These are phyloP conservation scores for Antigone vipio DNA, from an alignment of 2,113 vertebrate species.

Conservation along the genomic window DNA sequence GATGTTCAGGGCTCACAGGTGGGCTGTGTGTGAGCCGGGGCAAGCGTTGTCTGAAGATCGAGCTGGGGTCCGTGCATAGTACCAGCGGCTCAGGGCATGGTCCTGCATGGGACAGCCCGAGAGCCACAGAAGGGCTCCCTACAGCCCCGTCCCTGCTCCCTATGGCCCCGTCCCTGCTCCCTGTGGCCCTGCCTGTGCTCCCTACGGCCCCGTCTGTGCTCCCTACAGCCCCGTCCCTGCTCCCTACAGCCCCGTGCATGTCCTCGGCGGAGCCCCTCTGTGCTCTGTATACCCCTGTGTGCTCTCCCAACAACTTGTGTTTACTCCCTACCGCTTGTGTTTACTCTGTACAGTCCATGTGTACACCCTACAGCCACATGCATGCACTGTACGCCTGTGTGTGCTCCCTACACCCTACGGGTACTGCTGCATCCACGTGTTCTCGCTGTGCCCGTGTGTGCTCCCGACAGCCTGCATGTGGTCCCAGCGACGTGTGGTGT, in stretches of 20 bases:
- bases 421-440: too few relatives aligned
- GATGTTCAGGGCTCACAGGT: not conserved
- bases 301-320: not conserved
- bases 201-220: not conserved
- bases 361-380: too few relatives aligned
- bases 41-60: too few relatives aligned
- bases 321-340: not conserved
- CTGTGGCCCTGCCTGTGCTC: not conserved
- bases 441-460: too few relatives aligned
- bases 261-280: too few relatives aligned
- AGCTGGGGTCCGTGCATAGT: fast-evolving
- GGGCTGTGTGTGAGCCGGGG: not conserved
- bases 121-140: not conserved
- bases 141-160: not conserved
- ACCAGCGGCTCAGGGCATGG: fast-evolving
- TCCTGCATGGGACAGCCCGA: fast-evolving
- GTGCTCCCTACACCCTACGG: not conserved
- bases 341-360: too few relatives aligned
- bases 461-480: not conserved
- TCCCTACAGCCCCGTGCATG: not conserved
- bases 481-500: fast-evolving
- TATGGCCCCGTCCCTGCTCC: not conserved
- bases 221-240: not conserved
- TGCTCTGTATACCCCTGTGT: not conserved
- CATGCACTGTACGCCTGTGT: too few relatives aligned